phyloP scores from a whole-genome alignment of 2,113 vertebrate genomes.

The Ardeotis arabs region DNA sequence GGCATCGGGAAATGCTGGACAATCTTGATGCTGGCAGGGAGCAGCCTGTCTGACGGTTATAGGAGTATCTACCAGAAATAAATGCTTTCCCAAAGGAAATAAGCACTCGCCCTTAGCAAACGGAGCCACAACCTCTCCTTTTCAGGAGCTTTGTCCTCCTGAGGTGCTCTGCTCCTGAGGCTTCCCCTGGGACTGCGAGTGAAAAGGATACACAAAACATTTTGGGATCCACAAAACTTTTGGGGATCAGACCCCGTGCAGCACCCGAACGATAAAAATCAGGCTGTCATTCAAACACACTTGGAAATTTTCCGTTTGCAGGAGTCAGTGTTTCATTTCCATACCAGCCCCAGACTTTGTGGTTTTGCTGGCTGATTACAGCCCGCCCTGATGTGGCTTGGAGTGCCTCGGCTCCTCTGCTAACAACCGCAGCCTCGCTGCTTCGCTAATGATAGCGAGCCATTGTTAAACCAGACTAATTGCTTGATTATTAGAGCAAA shows the following conservation, averaged over 20 bases:
- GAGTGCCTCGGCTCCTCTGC: background rate
- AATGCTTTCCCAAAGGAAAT: background rate
- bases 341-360: background rate
- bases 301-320: background rate
- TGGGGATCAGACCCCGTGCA: background rate
- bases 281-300: fast-evolving
- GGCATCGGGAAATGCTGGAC: fast-evolving
- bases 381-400: background rate
- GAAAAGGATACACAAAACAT: no score
- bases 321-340: background rate
- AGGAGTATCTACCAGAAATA: background rate
- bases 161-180: background rate
- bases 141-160: background rate
- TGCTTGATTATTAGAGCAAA: background rate
- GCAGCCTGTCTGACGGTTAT: background rate
- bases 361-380: background rate
- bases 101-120: background rate
- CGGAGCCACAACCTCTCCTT: fast-evolving
- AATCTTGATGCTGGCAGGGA: background rate
- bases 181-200: fast-evolving
- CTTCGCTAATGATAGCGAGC: background rate
- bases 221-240: background rate
- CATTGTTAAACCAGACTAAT: background rate
- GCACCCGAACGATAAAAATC: background rate
- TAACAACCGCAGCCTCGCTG: background rate